Conservation (phyloP, 2,797 vertebrate species). For the Halcyon chelicuti region DNA sequence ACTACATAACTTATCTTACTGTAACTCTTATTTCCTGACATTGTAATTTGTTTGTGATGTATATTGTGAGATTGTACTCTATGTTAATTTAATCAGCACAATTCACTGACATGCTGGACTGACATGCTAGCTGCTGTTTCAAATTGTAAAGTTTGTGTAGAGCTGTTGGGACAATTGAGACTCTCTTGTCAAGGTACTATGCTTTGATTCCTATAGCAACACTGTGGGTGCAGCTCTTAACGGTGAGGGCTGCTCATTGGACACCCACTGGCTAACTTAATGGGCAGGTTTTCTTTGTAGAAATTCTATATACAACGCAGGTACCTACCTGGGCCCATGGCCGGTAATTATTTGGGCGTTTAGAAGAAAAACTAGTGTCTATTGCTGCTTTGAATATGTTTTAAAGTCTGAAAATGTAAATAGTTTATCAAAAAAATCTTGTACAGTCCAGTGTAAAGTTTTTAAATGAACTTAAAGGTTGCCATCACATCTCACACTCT, state of each 20-base stretch:
- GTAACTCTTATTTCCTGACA: constrained; percentile 90
- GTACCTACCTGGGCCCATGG: constrained; percentile 91
- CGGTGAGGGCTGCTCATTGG: constrained; percentile 80
- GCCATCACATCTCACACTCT: constrained; percentile 97
- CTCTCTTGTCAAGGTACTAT: constrained; percentile 92
- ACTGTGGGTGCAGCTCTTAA: constrained; percentile 87
- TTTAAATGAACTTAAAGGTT: constrained; percentile 99
- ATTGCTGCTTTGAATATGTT: constrained; percentile 99
- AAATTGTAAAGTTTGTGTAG: constrained; percentile 90
- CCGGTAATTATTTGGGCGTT: constrained; percentile 94
- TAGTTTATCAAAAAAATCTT: constrained; percentile 99
- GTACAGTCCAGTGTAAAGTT: constrained; percentile 99
- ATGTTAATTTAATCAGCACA: constrained; percentile 99
- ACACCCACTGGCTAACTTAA: constrained; percentile 89
- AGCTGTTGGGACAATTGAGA: constrained; percentile 87
- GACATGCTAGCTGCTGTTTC: constrained; percentile 99
- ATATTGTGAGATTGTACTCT: constrained; percentile 98
- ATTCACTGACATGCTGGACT: constrained; percentile 99
- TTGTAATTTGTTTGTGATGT: constrained; percentile 95
- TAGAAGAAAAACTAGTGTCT: constrained; percentile 95
- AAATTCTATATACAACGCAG: constrained; percentile 90
- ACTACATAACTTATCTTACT: constrained; percentile 93
- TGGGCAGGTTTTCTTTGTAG: constrained; percentile 87
- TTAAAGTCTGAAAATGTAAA: constrained; percentile 99
- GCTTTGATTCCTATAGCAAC: constrained; percentile 92